Percentiles rank a stretch among this genome's conserved stretches.
Evolutionary conservation across 2,113 vertebrate species (phyloP).

Genomic region (Pteronura brasiliensis): DNA sequence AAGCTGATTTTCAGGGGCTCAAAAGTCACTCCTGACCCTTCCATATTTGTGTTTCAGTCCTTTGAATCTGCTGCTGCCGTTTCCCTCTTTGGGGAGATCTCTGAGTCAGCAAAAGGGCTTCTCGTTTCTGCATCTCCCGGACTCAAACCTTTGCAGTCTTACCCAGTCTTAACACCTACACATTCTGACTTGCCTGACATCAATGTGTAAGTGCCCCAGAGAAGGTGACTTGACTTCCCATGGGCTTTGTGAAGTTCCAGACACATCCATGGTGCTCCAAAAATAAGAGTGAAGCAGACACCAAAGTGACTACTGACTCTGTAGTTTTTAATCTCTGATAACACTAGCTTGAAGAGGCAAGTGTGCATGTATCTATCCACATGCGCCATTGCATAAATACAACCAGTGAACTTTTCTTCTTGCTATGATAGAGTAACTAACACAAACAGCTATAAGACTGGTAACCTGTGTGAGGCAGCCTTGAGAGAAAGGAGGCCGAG

Average conservation of each 20-base stretch:
- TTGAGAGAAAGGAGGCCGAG: background rate
- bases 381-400: background rate
- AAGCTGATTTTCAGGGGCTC: background rate
- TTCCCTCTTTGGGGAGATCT: background rate
- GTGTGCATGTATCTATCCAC: background rate
- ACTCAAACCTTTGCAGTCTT: background rate
- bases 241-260: fast-evolving
- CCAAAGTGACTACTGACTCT: background rate
- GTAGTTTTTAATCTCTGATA: no score
- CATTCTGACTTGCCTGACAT: background rate
- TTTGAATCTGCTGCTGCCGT: background rate
- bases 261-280: fast-evolving
- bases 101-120: background rate
- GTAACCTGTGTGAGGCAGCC: background rate
- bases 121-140: background rate
- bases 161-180: background rate
- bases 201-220: fast-evolving
- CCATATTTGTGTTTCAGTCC: background rate
- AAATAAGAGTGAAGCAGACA: background rate
- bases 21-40: background rate
- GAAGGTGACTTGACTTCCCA: background rate
- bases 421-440: no score
- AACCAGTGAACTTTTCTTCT: background rate
- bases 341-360: background rate
- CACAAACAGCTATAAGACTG: fast-evolving